Percentiles rank a stretch among this genome's conserved stretches.
Conservation (phyloP, 2,888 invertebrate genomes). For the Pseudococcus viburni region DNA sequence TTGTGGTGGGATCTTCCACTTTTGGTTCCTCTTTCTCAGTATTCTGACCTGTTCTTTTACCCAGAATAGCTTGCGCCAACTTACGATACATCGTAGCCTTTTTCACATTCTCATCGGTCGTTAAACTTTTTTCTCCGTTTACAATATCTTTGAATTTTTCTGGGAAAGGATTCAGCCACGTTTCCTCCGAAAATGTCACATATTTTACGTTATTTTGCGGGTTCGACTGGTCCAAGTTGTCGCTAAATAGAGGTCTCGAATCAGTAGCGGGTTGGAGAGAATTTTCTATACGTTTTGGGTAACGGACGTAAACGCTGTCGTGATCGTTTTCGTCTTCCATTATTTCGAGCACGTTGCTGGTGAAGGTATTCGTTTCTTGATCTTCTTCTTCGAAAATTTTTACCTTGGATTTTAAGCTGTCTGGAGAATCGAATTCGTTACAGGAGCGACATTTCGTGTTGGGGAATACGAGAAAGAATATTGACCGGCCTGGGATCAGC, state of each 20-base stretch:
- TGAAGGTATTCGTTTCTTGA: not conserved
- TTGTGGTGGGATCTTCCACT: not conserved
- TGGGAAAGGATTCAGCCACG: constrained; percentile 67
- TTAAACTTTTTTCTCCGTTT: not conserved
- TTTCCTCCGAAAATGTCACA: constrained; percentile 67
- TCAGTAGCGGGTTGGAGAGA: not conserved
- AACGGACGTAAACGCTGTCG: constrained; percentile 32
- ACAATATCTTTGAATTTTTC: constrained; percentile 63
- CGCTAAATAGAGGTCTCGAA: not conserved
- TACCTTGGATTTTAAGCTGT: constrained; percentile 56
- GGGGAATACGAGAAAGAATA: constrained; percentile 69
- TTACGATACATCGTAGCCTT: constrained; percentile 66
- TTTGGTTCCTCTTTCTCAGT: not conserved
- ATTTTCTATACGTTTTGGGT: constrained; percentile 27
- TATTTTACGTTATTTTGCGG: constrained; percentile 64
- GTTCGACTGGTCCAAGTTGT: not conserved
- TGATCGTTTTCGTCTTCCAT: constrained; percentile 47
- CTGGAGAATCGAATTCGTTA: constrained; percentile 54
- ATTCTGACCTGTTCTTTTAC: constrained; percentile 54
- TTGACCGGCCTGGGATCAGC: constrained; percentile 68
- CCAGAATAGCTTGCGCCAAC: constrained; percentile 67
- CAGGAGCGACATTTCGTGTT: constrained; percentile 69
- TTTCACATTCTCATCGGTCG: not conserved
- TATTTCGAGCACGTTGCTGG: constrained; percentile 30
- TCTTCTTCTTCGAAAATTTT: constrained; percentile 61